Percentiles rank a stretch among this genome's conserved stretches.
These are phyloP conservation scores for Acromyrmex heyeri DNA, from an alignment of 1,140 invertebrate species.

Conservation along the genomic window DNA sequence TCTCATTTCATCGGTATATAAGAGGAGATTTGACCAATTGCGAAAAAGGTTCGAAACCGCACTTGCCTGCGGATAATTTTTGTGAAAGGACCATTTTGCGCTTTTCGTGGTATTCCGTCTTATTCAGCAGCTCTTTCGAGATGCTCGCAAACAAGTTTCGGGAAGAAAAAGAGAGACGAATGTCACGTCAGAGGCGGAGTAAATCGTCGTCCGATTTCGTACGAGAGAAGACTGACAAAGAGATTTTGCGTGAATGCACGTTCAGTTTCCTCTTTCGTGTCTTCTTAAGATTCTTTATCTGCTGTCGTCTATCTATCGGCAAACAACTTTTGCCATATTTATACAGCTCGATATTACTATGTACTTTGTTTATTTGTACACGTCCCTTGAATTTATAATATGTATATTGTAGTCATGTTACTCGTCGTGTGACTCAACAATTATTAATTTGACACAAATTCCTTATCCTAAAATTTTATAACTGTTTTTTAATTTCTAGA, in stretches of 20 bases:
- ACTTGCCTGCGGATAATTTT: conserved; percentile 35
- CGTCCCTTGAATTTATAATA: too few species aligned
- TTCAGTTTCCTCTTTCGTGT: conserved; percentile 34
- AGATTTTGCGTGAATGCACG: conserved; percentile 48
- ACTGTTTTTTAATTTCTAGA: too few species aligned
- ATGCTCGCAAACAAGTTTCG: conserved; percentile 20
- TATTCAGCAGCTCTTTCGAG: conserved; percentile 29
- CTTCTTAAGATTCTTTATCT: conserved; percentile 25
- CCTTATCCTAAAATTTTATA: too few species aligned
- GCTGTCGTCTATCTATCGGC: not conserved
- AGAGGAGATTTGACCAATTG: conserved; percentile 51
- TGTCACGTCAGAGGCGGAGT: conserved; percentile 46
- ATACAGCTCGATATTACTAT: not conserved
- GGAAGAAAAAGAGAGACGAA: conserved; percentile 23
- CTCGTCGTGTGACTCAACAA: not conserved
- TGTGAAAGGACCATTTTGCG: not conserved
- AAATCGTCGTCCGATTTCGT: conserved; percentile 58
- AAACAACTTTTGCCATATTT: not conserved
- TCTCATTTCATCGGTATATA: conserved; percentile 50
- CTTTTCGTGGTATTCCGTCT: not conserved
- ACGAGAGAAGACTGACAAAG: conserved; percentile 47
- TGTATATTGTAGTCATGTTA: not conserved
- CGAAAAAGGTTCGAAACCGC: conserved; percentile 31
- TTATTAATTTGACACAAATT: too few species aligned
- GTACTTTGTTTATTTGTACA: not conserved